Evolutionary conservation across 2,888 invertebrate species (phyloP).

Genomic region (Torymus texanus): DNA sequence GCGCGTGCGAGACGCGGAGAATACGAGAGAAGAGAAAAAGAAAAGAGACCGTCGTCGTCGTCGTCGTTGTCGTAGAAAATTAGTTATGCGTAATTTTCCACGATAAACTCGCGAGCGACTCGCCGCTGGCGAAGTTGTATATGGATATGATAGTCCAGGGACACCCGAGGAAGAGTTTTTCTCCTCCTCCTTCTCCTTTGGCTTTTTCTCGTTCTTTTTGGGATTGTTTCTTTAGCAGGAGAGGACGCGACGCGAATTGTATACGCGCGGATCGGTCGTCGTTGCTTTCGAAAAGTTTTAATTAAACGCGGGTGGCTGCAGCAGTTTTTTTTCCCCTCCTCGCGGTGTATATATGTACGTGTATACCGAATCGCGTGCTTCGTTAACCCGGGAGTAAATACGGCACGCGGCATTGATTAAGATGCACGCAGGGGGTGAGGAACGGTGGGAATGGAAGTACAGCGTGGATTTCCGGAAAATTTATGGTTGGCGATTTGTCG

Average conservation of each 20-base stretch:
- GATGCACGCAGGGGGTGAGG: not conserved
- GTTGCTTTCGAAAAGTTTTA: constrained; percentile 30
- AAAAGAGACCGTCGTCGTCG: constrained; percentile 4
- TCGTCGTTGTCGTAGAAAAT: constrained; percentile 21
- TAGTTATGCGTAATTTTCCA: constrained; percentile 45
- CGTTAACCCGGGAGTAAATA: not conserved
- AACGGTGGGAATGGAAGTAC: no score
- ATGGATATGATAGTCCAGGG: not conserved
- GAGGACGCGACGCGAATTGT: constrained; percentile 8
- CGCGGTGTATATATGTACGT: no score
- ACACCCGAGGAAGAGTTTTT: not conserved
- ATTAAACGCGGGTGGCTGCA: constrained; percentile 29
- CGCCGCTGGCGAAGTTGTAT: not conserved
- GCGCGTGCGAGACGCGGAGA: not conserved
- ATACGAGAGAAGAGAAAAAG: not conserved
- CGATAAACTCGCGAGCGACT: constrained; percentile 44
- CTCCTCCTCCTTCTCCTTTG: not conserved
- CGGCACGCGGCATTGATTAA: constrained; percentile 20
- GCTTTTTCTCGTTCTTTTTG: not conserved
- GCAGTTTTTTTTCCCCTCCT: not conserved
- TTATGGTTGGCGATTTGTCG: no score
- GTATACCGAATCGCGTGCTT: not conserved
- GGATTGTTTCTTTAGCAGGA: not conserved
- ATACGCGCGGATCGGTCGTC: constrained; percentile 6
- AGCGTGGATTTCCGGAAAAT: no score